Percentiles rank a stretch among this genome's conserved stretches.
These are phyloP conservation scores for Noturus placidus DNA, from an alignment of 2,113 vertebrate genomes.

Conservation along the genomic window DNA sequence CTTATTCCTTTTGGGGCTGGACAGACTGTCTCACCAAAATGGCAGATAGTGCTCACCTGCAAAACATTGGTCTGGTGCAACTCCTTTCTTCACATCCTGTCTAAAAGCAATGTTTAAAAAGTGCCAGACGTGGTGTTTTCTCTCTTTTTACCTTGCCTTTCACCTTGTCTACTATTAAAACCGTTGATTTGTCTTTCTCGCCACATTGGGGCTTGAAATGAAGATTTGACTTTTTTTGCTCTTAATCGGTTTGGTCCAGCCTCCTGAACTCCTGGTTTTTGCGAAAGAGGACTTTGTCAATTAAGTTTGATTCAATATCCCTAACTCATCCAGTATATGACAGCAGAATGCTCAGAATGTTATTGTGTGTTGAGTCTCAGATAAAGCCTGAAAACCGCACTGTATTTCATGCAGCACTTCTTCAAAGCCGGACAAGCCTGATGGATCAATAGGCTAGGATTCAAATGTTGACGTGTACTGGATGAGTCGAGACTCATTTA, in stretches of 20 bases:
- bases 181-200: slow-evolving; percentile 73
- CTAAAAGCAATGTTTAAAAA: slow-evolving; percentile 2
- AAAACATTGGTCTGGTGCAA: slow-evolving; percentile 74
- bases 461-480: slow-evolving; percentile 46
- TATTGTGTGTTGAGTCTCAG: slow-evolving; percentile 24
- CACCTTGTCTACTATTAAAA: slow-evolving; percentile 68
- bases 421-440: slow-evolving; percentile 44
- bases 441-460: slow-evolving; percentile 49
- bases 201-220: slow-evolving; percentile 96
- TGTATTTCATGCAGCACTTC: slow-evolving; percentile 39
- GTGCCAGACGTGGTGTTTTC: slow-evolving; percentile 70
- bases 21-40: slow-evolving; percentile 89
- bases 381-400: slow-evolving; percentile 16
- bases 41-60: slow-evolving; percentile 87
- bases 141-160: slow-evolving; percentile 78
- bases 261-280: slow-evolving; percentile 68
- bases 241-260: slow-evolving; percentile 49
- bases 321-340: slow-evolving; percentile 48
- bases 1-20: slow-evolving; percentile 88
- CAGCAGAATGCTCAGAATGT: slow-evolving; percentile 38
- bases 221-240: slow-evolving; percentile 57
- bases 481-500: slow-evolving; percentile 31
- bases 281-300: slow-evolving; percentile 73
- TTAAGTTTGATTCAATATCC: slow-evolving; percentile 65
- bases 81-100: slow-evolving; percentile 64